Evolutionary conservation across 1,140 invertebrate genomes (phyloP).

Genomic region (Drosophila sulfurigaster): DNA sequence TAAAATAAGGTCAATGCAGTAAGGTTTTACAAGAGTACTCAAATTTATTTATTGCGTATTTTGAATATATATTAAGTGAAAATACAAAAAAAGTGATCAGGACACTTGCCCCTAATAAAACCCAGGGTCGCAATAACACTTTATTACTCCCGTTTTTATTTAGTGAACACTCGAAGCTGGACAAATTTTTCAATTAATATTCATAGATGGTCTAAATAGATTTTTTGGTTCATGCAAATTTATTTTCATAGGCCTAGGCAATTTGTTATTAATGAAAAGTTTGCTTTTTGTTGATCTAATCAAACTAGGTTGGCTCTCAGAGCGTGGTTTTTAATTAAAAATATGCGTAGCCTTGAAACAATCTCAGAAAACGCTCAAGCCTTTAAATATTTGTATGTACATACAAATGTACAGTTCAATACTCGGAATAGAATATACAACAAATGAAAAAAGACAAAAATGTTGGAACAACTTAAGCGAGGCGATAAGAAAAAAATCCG

Average conservation of each 20-base stretch:
- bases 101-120: constrained; percentile 10
- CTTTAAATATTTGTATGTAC: constrained; percentile 28
- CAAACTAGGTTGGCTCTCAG: constrained; percentile 59
- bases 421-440: constrained; percentile 46
- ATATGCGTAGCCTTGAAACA: constrained; percentile 75
- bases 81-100: background rate
- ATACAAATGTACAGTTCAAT: constrained; percentile 42
- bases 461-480: constrained; percentile 32
- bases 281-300: constrained; percentile 65
- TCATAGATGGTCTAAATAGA: constrained; percentile 70
- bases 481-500: constrained; percentile 49
- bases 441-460: constrained; percentile 6
- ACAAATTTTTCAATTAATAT: constrained; percentile 30
- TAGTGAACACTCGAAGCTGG: background rate
- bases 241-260: constrained; percentile 58
- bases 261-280: constrained; percentile 50
- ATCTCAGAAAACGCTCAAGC: constrained; percentile 38
- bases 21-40: background rate
- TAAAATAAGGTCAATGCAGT: no score
- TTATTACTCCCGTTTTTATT: constrained; percentile 7
- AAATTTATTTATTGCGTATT: background rate
- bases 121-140: constrained; percentile 16
- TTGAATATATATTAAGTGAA: background rate
- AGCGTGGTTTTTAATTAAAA: constrained; percentile 71
- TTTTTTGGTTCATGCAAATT: constrained; percentile 71